Base-by-base conservation (phyloP, 1,140 invertebrate species). In the Drosophila rufa region DNA sequence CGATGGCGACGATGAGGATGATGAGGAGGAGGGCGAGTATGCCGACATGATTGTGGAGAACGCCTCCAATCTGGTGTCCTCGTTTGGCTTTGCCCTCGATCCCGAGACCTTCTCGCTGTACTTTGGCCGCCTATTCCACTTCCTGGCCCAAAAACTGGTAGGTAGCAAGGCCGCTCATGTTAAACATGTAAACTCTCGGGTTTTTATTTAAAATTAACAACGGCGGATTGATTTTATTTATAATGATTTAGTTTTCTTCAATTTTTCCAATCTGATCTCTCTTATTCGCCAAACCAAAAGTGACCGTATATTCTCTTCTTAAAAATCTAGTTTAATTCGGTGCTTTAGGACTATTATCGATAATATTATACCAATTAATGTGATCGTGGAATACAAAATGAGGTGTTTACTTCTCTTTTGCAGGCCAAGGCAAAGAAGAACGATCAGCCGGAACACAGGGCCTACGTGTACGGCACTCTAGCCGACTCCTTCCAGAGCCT, bases 1-100 rank as follows among this genome's bases (percentile, higher is more conserved):
- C 17, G 95, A 94, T 2, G 94, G 95, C 56, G 95, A 97, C 80
- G 96, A 96, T 3, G 95, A 96, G 92, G 96, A 97, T 80, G 96
- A 96, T 3, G 95, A 96, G 92, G 96, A 97, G 27, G 95, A 97
- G 80, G 96, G 96, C 7, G 96, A 97, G 93, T 95, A 95, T 79
- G 96, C 97, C 61, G 95, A 95, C 79, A 93, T 96, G 82, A 92
- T 97, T 30, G 92, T 96, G 40, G 96, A 97, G 91, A 95, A 94
- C 80, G 96, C 96, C 17, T 96, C 95, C 27, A 96, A 97, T 83
- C 93, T 97, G 30, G 93, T 97, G n/a, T 95, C 96, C 2, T 94
- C 94, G 65, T 94, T 97, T 74, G 96, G 95, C n/a, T 95, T 95
- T 81, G 94, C 95, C 3, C 93, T 97, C 40, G 79, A 93, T 0